These are phyloP conservation scores for Drosophila koepferae DNA, from an alignment of 2,888 invertebrate genomes.

Conservation along the genomic window DNA sequence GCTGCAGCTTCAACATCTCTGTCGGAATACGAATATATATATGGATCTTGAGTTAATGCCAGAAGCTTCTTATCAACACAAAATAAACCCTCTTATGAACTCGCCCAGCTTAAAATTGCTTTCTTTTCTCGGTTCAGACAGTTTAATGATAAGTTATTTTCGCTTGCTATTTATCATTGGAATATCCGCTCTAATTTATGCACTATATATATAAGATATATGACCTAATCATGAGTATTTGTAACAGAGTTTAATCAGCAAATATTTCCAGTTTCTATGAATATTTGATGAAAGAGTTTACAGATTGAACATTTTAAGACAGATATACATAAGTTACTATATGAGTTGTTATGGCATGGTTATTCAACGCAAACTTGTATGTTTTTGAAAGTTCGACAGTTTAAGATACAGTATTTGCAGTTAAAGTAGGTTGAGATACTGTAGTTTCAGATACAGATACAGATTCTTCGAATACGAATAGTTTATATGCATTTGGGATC, in stretches of 20 bases:
- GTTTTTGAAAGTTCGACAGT: neutral
- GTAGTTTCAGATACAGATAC: too few relatives aligned
- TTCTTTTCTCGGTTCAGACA: neutral
- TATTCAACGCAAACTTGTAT: neutral
- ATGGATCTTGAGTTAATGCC: neutral
- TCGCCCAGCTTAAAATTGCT: neutral
- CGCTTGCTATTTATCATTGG: neutral
- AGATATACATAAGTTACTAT: neutral
- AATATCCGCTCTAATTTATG: slow-evolving; percentile 1
- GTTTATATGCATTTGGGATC: too few relatives aligned
- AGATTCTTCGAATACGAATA: too few relatives aligned
- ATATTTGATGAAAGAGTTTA: neutral
- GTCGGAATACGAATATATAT: neutral
- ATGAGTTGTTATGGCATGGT: neutral
- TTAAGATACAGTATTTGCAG: neutral
- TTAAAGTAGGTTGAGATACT: too few relatives aligned
- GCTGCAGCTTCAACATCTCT: neutral
- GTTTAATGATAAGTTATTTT: neutral
- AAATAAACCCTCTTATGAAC: neutral
- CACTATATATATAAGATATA: neutral
- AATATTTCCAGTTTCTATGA: neutral
- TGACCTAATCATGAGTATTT: neutral
- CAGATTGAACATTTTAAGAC: neutral
- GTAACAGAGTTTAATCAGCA: neutral
- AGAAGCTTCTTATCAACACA: slow-evolving; percentile 1